phyloP scores from a whole-genome alignment of 35 echinoderm and acorn worm genomes.

The Ophiothrix spiculata region DNA sequence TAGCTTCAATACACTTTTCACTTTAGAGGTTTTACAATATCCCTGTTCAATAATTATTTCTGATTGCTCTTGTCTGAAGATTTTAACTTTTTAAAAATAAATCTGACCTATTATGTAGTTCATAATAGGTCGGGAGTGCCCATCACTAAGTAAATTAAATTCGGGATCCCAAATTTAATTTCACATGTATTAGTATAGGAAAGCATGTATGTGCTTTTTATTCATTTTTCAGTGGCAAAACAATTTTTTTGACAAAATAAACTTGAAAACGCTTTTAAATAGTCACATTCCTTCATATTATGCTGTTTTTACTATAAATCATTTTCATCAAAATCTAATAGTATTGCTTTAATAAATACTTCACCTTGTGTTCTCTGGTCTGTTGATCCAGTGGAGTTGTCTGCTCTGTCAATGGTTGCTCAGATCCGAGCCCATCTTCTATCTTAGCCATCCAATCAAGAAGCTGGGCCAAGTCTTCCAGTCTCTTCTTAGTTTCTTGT shows the following conservation, averaged over 20 bases:
- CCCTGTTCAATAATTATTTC: neutral
- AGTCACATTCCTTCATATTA: no score
- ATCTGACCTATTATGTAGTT: neutral
- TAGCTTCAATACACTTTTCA: no score
- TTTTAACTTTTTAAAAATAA: neutral
- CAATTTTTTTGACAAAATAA: no score
- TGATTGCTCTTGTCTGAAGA: neutral
- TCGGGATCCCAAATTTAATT: no score
- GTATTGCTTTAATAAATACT: no score
- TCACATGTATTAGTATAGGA: no score
- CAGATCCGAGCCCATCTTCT: conserved; percentile 65
- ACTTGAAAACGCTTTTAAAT: no score
- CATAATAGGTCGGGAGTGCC: neutral
- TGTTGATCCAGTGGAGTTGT: conserved; percentile 45
- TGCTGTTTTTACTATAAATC: no score
- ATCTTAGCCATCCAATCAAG: conserved; percentile 85
- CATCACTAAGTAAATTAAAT: no score
- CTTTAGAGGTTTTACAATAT: neutral
- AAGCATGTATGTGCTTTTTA: no score
- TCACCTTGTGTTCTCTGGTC: conserved; percentile 72
- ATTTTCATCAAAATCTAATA: no score
- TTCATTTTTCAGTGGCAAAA: no score
- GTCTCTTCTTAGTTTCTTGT: conserved; percentile 63
- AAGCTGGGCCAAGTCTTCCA: conserved; percentile 61
- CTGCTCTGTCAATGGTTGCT: conserved; percentile 79